Evolutionary conservation across 1,140 invertebrate species (phyloP).

Genomic region (Ceratina japonica): DNA sequence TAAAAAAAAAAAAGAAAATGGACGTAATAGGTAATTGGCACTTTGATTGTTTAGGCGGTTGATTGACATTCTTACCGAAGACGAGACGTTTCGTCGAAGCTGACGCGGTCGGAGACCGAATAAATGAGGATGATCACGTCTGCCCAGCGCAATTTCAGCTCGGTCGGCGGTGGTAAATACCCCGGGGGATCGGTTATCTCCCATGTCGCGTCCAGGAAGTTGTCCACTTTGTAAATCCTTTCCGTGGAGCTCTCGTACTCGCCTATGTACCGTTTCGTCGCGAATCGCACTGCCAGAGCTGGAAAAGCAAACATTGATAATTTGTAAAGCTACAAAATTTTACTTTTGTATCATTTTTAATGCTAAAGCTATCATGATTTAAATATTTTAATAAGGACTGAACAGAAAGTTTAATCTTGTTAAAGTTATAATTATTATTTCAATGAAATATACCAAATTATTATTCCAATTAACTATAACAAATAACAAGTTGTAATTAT

Average conservation of each 20-base stretch:
- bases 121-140: conserved; percentile 93
- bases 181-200: conserved; percentile 63
- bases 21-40: background rate
- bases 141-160: conserved; percentile 89
- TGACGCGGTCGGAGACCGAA: conserved; percentile 90
- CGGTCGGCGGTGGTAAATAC: conserved; percentile 64
- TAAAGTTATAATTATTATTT: no score
- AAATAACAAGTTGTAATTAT: no score
- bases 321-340: no score
- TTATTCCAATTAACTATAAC: no score
- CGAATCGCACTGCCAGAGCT: conserved; percentile 90
- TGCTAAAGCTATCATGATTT: no score
- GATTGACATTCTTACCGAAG: conserved; percentile 83
- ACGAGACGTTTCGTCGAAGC: conserved; percentile 90
- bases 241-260: conserved; percentile 91
- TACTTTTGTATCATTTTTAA: no score
- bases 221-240: conserved; percentile 82
- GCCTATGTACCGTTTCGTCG: conserved; percentile 90
- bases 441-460: no score
- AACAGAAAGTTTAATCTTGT: no score
- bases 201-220: conserved; percentile 47
- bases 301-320: conserved; percentile 20
- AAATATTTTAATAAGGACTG: no score
- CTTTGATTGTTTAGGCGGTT: background rate
- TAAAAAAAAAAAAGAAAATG: no score